Evolutionary conservation across 1,140 invertebrate species (phyloP).

Genomic region (Alviniconcha marisindica): DNA sequence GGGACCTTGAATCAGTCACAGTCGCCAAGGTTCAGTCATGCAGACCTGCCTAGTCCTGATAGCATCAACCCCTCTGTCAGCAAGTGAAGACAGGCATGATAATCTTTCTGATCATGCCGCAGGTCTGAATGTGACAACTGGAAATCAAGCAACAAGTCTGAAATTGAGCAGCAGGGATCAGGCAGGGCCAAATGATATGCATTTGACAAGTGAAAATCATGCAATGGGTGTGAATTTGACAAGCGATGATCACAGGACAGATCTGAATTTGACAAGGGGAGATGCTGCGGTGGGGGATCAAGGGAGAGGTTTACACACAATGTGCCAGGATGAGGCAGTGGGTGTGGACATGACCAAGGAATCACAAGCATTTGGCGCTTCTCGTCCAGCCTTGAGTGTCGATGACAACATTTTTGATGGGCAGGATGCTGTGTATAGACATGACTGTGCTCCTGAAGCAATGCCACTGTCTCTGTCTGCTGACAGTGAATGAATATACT

Average conservation of each 20-base stretch:
- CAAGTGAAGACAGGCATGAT: no score
- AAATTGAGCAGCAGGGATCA: no score
- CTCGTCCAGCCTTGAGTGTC: background rate
- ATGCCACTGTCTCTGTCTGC: background rate
- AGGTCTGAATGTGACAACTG: no score
- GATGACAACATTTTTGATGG: background rate
- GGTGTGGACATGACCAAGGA: slow-evolving; percentile 5
- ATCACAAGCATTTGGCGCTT: background rate
- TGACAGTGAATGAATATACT: background rate
- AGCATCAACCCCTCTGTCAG: no score
- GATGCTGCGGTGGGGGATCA: no score
- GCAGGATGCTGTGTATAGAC: background rate
- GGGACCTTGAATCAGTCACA: background rate
- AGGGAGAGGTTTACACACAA: background rate
- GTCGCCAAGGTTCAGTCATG: background rate
- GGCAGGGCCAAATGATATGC: background rate
- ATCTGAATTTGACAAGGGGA: background rate
- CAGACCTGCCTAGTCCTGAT: background rate
- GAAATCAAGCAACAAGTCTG: no score
- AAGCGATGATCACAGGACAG: background rate
- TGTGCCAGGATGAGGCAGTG: background rate
- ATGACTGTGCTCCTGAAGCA: background rate
- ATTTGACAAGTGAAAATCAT: slow-evolving; percentile 1
- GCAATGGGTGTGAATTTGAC: background rate
- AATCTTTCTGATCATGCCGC: no score